phyloP scores from a whole-genome alignment of 2,888 invertebrate species.

The Epistrophe grossulariae region DNA sequence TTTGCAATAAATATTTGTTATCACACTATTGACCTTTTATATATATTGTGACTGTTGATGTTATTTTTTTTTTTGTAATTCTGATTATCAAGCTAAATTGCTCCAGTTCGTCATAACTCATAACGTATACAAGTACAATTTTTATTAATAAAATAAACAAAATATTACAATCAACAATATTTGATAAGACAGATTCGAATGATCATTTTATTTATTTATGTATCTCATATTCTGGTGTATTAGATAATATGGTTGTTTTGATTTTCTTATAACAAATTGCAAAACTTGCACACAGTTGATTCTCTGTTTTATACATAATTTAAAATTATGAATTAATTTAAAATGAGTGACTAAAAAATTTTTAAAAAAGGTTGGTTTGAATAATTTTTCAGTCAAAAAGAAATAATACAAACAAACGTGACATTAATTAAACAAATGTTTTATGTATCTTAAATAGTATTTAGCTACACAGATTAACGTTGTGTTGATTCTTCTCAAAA shows the following conservation, averaged over 20 bases:
- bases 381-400: no score
- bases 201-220: not conserved
- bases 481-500: no score
- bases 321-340: no score
- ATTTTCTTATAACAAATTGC: not conserved
- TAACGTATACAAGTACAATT: not conserved
- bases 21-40: slow-evolving; percentile 49
- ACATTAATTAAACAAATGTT: no score
- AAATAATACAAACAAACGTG: no score
- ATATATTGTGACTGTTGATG: slow-evolving; percentile 38
- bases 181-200: not conserved
- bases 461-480: no score
- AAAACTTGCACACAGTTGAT: not conserved
- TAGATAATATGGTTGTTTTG: not conserved
- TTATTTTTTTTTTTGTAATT: not conserved
- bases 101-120: slow-evolving; percentile 12
- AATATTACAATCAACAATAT: not conserved
- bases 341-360: no score
- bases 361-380: no score
- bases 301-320: not conserved
- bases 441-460: no score
- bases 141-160: not conserved
- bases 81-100: slow-evolving; percentile 14
- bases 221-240: not conserved
- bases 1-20: slow-evolving; percentile 28